Percentiles rank a stretch among this genome's conserved stretches.
Evolutionary conservation across 2,888 invertebrate species (phyloP).

Genomic region (Ichneumoninae sp.): DNA sequence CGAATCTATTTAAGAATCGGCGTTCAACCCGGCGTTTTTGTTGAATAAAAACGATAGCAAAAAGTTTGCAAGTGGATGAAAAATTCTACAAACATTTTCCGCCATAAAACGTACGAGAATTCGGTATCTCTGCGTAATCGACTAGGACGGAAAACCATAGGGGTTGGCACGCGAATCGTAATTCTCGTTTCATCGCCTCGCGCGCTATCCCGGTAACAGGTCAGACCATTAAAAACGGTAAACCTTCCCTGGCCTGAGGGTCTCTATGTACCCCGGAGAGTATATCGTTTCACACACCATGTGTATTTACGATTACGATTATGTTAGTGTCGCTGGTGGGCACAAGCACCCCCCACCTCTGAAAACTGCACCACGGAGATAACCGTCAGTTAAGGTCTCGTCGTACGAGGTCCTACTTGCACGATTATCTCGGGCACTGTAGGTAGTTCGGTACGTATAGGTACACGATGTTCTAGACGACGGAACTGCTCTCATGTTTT

Average conservation of each 20-base stretch:
- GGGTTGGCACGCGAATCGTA: conserved; percentile 63
- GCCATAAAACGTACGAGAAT: neutral
- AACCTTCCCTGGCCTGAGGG: conserved; percentile 60
- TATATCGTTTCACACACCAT: conserved; percentile 75
- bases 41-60: conserved; percentile 26
- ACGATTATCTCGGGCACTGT: conserved; percentile 63
- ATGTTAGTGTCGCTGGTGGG: conserved; percentile 58
- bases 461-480: conserved; percentile 49
- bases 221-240: conserved; percentile 72
- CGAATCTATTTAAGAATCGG: conserved; percentile 35
- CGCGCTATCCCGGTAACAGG: conserved; percentile 69
- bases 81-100: conserved; percentile 43
- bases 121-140: conserved; percentile 30
- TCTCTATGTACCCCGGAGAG: conserved; percentile 46
- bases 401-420: conserved; percentile 61
- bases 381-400: conserved; percentile 72
- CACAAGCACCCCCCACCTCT: conserved; percentile 59
- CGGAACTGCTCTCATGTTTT: conserved; percentile 23
- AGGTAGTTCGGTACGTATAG: conserved; percentile 31
- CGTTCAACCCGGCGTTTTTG: conserved; percentile 31
- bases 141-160: conserved; percentile 35
- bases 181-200: conserved; percentile 66
- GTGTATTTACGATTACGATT: conserved; percentile 74
- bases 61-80: conserved; percentile 9
- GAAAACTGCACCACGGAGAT: conserved; percentile 74